phyloP scores from a whole-genome alignment of 2,888 invertebrate species.

The Patella pellucida region DNA sequence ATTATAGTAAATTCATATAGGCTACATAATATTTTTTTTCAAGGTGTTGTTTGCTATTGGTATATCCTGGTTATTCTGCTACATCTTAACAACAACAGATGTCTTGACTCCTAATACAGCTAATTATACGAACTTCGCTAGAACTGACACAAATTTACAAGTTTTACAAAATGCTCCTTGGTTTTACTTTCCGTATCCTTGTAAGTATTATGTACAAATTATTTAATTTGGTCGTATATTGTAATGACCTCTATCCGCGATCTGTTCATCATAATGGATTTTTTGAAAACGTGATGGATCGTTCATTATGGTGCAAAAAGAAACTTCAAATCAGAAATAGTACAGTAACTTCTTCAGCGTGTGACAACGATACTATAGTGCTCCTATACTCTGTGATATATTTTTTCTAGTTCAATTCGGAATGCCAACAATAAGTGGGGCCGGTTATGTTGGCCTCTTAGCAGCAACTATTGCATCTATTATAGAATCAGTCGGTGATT shows the following conservation, averaged over 20 bases:
- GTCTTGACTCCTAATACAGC: slow-evolving; percentile 26
- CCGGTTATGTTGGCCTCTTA: slow-evolving; percentile 61
- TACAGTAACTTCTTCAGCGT: too few species aligned
- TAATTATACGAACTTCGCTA: slow-evolving; percentile 30
- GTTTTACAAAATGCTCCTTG: slow-evolving; percentile 43
- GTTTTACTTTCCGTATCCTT: slow-evolving; percentile 56
- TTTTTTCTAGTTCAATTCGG: slow-evolving; percentile 61
- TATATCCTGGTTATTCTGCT: slow-evolving; percentile 46
- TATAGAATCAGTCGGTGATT: slow-evolving; percentile 80
- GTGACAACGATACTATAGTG: too few species aligned
- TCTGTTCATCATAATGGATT: too few species aligned
- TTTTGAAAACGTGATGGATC: too few species aligned
- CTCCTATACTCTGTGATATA: too few species aligned
- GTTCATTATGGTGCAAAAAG: too few species aligned
- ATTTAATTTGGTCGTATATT: too few species aligned
- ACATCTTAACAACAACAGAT: slow-evolving; percentile 47
- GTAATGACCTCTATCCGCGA: too few species aligned
- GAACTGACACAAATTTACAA: slow-evolving; percentile 43
- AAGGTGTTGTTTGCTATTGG: slow-evolving; percentile 51
- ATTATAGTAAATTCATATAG: neutral
- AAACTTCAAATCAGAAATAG: too few species aligned
- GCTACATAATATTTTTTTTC: too few species aligned
- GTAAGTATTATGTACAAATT: slow-evolving; percentile 31
- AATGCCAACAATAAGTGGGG: slow-evolving; percentile 58
- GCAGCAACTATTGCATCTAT: slow-evolving; percentile 61